Evolutionary conservation across 2,797 vertebrate species (phyloP), one percentile per base, ranked within the genome.

Genomic region (Sebastes melanostomus): DNA sequence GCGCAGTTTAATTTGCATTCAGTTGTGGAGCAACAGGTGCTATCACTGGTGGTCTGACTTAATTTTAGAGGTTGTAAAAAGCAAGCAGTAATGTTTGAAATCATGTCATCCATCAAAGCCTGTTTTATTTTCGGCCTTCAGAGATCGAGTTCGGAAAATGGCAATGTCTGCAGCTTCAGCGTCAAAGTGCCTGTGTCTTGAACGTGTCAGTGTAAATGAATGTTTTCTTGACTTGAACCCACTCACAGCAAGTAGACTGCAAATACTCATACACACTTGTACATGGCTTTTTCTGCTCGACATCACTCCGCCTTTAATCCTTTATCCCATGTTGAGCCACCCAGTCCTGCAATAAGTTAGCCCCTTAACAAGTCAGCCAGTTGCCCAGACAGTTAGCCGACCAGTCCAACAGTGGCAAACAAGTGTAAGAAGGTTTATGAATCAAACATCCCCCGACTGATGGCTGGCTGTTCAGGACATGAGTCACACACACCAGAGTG

Each of bases 371-470:
- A 80, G 78, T 85, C 78, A 79, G 76, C 32, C 87, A 82, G 81
- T 81, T 86, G 69, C 79, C 77, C 84, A 86, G 86, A 87, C 80
- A 86, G 52, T 81, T 80, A 56, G 85, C 85, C 88, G 89, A 83
- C 84, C 81, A 71, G 84, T 91, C 85, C 88, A 92, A 93, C 89
- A 91, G 90, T 93, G 93, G 91, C 91, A 94, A 91, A 92, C 88
- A 84, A 92, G 86, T 91, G 81, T 91, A 83, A 88, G 85, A 89
- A 82, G 84, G 86, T 91, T 91, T 88, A 91, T 88, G 89, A 93
- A 91, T 88, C 89, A 89, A 92, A 81, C 68, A 32, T 90, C 89
- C 86, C 77, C 81, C 80, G 75, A 88, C 86, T 86, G 72, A 79
- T 77, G 82, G 66, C 79, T 84, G 80, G 61, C 78, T 80, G 75